Evolutionary conservation across 92 coral and sea anemone genomes (phyloP), one percentile per base, ranked within the genome.

Genomic region (Metridium senile): DNA sequence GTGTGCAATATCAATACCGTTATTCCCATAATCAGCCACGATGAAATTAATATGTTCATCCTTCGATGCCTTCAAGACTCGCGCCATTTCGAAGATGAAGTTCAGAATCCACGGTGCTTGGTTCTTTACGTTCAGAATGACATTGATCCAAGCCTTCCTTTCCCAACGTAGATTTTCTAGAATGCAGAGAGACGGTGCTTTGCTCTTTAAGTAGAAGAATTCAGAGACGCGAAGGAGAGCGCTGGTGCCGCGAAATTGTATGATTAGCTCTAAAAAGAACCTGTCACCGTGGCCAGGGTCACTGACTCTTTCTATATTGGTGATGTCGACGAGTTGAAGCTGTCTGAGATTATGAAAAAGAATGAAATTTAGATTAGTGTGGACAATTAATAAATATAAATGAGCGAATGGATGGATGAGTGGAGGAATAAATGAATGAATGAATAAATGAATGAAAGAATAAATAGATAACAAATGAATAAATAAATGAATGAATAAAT

Each of bases 61-160:
- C 58, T 81, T 34, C 28, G 93, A 82, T 58, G 83, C 86, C 25
- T 68, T 62, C 13, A 81, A 65, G 59, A 92, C 80, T 70, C 84
- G 66, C 59, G 88, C 71, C 39, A 92, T 70, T 54, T 89, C 90
- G 47, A 79, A 62, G 35, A 92, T 62, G 58, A 92, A 92, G 70
- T 89, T 79, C 33, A 78, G 83, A 21, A 87, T 66, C 93, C 97
- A 92, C 23, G 30, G 65, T 11, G 91, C 93, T 45, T 92, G 93
- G 81, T 76, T 84, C 61, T 86, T 92, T 10, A 83, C 97, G 20
- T 93, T 92, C 33, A 92, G 26, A 21, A 92, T 76, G 16, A 89
- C 78, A 52, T 92, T 85, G 0, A 92, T 81, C 57, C 85, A 77
- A 28, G 65, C 89, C 25, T 85, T 80, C 10, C 86, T 75, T 18